Evolutionary conservation across 1,140 invertebrate species (phyloP).

Genomic region (Antheraea pernyi): DNA sequence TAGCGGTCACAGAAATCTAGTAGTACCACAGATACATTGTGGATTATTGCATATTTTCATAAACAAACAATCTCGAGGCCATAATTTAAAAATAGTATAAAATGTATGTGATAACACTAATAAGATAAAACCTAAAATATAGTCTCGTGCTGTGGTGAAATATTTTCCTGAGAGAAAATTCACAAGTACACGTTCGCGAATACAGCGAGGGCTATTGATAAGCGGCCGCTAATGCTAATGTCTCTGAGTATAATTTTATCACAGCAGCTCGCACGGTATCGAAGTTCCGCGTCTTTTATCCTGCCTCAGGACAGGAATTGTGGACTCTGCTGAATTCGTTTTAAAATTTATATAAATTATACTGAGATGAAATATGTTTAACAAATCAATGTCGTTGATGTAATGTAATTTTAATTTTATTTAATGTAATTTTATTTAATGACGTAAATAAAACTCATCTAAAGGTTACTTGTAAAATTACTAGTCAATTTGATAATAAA

Average conservation of each 20-base stretch:
- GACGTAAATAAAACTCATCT: too few relatives aligned
- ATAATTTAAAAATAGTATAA: too few relatives aligned
- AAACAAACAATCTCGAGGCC: too few relatives aligned
- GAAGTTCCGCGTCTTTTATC: constrained; percentile 37
- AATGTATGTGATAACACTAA: too few relatives aligned
- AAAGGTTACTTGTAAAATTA: too few relatives aligned
- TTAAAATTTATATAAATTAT: background rate
- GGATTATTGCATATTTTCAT: too few relatives aligned
- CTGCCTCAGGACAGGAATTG: background rate
- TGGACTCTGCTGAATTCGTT: background rate
- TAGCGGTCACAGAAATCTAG: too few relatives aligned
- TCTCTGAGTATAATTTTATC: constrained; percentile 65
- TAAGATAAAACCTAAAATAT: background rate
- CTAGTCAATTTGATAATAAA: too few relatives aligned
- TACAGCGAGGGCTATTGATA: constrained; percentile 39
- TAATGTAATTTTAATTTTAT: too few relatives aligned
- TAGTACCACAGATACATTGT: too few relatives aligned
- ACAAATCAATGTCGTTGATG: background rate
- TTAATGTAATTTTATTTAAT: too few relatives aligned
- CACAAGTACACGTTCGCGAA: constrained; percentile 30
- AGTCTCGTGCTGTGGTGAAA: constrained; percentile 11
- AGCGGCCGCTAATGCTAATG: constrained; percentile 57
- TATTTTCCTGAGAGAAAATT: constrained; percentile 19
- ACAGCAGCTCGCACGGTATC: constrained; percentile 43
- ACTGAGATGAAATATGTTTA: background rate